phyloP scores from a whole-genome alignment of 2,888 invertebrate species.

The Lymantria monacha region DNA sequence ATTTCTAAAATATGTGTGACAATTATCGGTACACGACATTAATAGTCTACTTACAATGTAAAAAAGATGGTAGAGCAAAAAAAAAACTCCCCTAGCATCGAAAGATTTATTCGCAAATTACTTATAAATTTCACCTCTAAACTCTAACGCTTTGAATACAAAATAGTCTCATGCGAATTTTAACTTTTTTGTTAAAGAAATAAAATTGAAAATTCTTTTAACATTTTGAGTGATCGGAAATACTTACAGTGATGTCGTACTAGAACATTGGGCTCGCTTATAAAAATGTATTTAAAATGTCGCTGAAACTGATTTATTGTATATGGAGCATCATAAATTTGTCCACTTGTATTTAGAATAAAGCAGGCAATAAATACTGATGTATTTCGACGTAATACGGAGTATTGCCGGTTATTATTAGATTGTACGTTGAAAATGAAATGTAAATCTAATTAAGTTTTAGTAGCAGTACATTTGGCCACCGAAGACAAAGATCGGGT shows the following conservation, averaged over 20 bases:
- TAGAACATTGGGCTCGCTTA: conserved; percentile 72
- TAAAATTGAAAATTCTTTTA: conserved; percentile 25
- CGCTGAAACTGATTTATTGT: conserved; percentile 76
- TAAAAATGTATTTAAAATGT: conserved; percentile 82
- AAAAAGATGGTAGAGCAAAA: conserved; percentile 53
- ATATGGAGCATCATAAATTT: conserved; percentile 75
- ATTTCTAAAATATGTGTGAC: conserved; percentile 81
- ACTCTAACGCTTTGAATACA: conserved; percentile 29
- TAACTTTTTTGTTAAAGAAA: conserved; percentile 1
- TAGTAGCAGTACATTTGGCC: no score
- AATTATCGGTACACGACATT: conserved; percentile 81
- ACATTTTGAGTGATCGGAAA: conserved; percentile 20
- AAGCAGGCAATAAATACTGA: conserved; percentile 64
- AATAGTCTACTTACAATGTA: conserved; percentile 77
- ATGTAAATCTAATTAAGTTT: no score
- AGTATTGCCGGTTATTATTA: conserved; percentile 9
- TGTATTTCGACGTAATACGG: conserved; percentile 16
- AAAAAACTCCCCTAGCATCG: conserved; percentile 68
- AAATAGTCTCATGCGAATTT: conserved; percentile 13
- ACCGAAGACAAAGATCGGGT: no score
- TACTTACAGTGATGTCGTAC: conserved; percentile 32
- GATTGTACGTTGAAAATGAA: no score
- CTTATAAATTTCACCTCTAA: conserved; percentile 74
- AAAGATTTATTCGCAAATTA: conserved; percentile 82
- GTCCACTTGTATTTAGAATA: conserved; percentile 72